phyloP scores from a whole-genome alignment of 2,797 vertebrate species.

The Xerus rutilus region DNA sequence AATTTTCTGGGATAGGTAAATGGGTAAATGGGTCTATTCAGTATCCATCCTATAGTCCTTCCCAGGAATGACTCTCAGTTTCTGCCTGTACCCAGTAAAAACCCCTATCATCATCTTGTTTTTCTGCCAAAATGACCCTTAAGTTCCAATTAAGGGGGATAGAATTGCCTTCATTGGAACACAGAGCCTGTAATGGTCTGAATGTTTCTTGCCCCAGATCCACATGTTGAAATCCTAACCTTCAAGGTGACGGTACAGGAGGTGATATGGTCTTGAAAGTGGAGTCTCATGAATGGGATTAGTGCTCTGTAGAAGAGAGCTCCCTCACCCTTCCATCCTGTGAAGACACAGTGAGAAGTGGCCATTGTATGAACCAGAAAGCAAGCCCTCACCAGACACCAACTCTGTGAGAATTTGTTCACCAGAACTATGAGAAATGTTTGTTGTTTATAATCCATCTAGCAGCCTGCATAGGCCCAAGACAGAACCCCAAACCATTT shows the following conservation, averaged over 20 bases:
- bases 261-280: neutral
- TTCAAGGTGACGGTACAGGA: neutral
- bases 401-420: neutral
- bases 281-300: neutral
- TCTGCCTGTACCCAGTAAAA: neutral
- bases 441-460: neutral
- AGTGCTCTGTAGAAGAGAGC: neutral
- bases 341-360: neutral
- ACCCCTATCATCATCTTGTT: neutral
- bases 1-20: neutral
- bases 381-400: neutral
- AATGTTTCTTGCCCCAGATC: neutral
- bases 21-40: neutral
- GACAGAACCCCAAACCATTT: neutral
- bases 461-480: neutral
- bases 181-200: neutral
- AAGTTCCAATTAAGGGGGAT: neutral
- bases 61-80: neutral
- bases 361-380: neutral
- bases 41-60: neutral
- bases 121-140: neutral
- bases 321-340: neutral
- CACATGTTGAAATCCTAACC: neutral
- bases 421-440: neutral
- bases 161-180: neutral